Evolutionary conservation across 2,113 vertebrate genomes (phyloP), one percentile per base, ranked within the genome.

Genomic region (Periophthalmus modestus): DNA sequence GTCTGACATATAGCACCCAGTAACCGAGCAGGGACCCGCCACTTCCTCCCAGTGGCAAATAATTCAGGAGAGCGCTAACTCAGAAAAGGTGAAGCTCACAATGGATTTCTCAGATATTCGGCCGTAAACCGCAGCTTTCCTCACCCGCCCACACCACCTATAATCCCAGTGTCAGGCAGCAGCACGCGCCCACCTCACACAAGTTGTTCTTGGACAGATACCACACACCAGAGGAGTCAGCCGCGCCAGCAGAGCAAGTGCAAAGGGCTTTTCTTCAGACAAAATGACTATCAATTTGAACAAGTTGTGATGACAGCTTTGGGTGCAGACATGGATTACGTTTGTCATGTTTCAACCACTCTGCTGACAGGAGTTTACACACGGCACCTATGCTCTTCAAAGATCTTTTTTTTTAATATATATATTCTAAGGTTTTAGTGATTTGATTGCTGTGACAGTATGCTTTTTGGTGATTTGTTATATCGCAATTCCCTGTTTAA

Each of bases 171-270:
- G 88, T 91, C 90, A 89, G 87, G 81, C 85, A 71, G 70, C 54
- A 61, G 83, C 85, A 88, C 89, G 69, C 59, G 62, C 75, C 52
- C 74, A 88, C 88, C 89, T 90, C 91, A 89, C 85, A 92, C 87
- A 85, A 88, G 88, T 92, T 92, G 84, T 89, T 92, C 78, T 92
- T 92, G 90, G 91, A 92, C 75, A 87, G 85, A 82, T 82, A 90
- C 83, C 85, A 77, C n/a, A n/a, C 75, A 79, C 78, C 84, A 86
- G 83, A 46, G 73, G 78, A 86, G 85, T 87, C 74, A 48, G 83
- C 80, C 34, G n/a, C 68, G 83, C 86, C 86, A 77, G 82, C 80
- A 66, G 77, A 72, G 81, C 79, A 80, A 77, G 72, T 7, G 47
- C 55, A 24, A 66, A 69, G 69, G 66, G 68, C 74, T 77, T 87